A percentile compares a stretch with the other conserved stretches of the same genome.
Conservation (phyloP, 2,113 vertebrate species). For the Chaetura pelagica region DNA sequence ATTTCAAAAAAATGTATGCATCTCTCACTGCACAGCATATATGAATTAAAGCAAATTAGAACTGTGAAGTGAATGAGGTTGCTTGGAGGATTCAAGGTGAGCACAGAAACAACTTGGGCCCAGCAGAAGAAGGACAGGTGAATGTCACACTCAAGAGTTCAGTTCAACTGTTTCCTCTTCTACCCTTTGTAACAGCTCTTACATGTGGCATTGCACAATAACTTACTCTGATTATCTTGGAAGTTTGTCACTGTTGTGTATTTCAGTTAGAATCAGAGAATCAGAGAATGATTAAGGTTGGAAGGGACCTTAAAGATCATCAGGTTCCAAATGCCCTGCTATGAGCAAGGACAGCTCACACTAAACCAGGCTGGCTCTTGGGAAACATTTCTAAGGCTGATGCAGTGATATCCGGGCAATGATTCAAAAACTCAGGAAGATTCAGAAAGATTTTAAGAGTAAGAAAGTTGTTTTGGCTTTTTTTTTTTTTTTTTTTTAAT, state of each 20-base stretch:
- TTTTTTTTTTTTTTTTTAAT: background rate
- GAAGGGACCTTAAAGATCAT: too few species aligned
- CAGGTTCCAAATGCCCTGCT: too few species aligned
- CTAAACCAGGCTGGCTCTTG: background rate
- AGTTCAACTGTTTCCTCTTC: background rate
- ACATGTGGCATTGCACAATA: background rate
- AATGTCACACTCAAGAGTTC: background rate
- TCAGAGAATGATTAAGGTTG: too few species aligned
- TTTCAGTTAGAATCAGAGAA: background rate
- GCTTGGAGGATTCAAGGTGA: background rate
- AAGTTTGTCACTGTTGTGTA: background rate
- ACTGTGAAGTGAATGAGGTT: background rate
- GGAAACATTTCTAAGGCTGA: background rate
- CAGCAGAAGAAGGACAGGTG: background rate
- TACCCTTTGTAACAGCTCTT: background rate
- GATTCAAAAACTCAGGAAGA: background rate
- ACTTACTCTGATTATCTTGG: background rate
- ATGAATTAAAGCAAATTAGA: background rate
- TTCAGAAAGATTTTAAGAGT: background rate
- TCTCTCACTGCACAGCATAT: background rate
- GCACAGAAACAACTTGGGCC: accelerated
- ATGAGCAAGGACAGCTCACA: too few species aligned
- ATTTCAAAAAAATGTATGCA: accelerated
- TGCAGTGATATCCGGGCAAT: background rate
- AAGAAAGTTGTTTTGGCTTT: background rate